A percentile compares a stretch with the other conserved stretches of the same genome.
Conservation (phyloP, 1,140 invertebrate genomes). For the Hesperophylax magnus region DNA sequence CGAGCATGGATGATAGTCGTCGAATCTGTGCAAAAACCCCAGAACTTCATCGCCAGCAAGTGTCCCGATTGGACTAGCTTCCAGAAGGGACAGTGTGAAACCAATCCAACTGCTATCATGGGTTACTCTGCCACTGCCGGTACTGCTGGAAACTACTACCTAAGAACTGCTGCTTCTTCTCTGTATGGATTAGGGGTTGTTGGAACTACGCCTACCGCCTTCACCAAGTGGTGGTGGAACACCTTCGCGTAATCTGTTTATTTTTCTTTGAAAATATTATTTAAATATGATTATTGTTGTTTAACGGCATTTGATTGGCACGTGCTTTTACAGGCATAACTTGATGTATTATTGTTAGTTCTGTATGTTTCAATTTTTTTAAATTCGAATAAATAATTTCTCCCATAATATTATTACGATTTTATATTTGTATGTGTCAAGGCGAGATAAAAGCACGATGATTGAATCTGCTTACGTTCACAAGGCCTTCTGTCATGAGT, state of each 20-base stretch:
- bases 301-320: no score
- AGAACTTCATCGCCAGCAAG: slow-evolving; percentile 68
- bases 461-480: no score
- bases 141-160: slow-evolving; percentile 71
- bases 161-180: slow-evolving; percentile 54
- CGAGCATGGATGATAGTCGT: slow-evolving; percentile 75
- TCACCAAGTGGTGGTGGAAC: background rate
- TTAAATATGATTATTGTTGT: no score
- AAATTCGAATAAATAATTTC: no score
- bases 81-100: slow-evolving; percentile 66
- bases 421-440: no score
- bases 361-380: no score
- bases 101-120: slow-evolving; percentile 64
- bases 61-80: slow-evolving; percentile 69
- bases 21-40: slow-evolving; percentile 72
- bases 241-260: background rate
- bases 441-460: no score
- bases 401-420: no score
- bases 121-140: slow-evolving; percentile 69
- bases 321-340: no score
- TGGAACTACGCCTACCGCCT: background rate
- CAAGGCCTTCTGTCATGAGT: no score
- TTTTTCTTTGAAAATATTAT: no score
- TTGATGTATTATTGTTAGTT: no score
- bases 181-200: background rate